These are phyloP conservation scores for Tetraodon nigroviridis DNA, from an alignment of 2,113 vertebrate genomes.

Conservation along the genomic window DNA sequence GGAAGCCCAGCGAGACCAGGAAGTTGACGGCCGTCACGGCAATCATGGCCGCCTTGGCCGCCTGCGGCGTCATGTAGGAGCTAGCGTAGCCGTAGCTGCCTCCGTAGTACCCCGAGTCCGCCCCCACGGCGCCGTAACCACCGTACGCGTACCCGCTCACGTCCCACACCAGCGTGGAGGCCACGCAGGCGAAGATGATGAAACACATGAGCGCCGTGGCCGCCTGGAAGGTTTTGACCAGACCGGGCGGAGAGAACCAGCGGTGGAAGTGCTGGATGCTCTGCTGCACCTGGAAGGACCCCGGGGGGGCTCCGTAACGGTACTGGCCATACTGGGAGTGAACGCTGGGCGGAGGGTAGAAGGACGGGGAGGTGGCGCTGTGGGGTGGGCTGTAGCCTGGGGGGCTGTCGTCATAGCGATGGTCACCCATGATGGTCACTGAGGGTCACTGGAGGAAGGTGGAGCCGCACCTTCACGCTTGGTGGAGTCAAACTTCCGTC, in stretches of 20 bases:
- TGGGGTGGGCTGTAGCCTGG: conserved; percentile 70
- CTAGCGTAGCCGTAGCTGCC: conserved; percentile 67
- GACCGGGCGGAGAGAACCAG: conserved; percentile 80
- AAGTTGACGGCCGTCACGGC: conserved; percentile 81
- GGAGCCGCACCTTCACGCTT: no score
- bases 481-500: no score
- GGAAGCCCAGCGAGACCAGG: conserved; percentile 74
- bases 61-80: conserved; percentile 77
- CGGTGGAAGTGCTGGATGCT: conserved; percentile 78
- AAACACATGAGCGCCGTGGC: conserved; percentile 72
- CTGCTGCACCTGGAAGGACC: conserved; percentile 68
- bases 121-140: conserved; percentile 37
- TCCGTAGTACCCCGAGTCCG: conserved; percentile 67
- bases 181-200: conserved; percentile 81
- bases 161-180: conserved; percentile 86
- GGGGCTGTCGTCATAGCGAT: conserved; percentile 61
- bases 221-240: conserved; percentile 74
- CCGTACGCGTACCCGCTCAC: conserved; percentile 66
- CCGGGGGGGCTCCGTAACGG: conserved; percentile 44
- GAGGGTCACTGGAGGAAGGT: not conserved
- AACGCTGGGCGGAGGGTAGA: conserved; percentile 54
- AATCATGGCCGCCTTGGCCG: conserved; percentile 83
- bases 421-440: conserved; percentile 72
- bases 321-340: conserved; percentile 45
- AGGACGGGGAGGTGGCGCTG: conserved; percentile 54